Evolutionary conservation across 2,888 invertebrate species (phyloP).

Genomic region (Lordiphosa andalusiaca): DNA sequence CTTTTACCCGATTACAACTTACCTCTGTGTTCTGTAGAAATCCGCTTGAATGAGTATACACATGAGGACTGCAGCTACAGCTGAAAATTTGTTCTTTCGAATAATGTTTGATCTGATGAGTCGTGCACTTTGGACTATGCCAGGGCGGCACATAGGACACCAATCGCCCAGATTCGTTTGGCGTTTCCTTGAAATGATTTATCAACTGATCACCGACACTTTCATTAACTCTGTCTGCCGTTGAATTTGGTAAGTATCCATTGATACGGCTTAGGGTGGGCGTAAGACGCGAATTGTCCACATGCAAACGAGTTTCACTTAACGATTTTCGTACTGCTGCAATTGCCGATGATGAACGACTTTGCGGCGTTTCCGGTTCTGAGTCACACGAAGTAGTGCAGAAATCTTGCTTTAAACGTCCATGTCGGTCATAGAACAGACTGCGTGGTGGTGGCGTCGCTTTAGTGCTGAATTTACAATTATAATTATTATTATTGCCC

Average conservation of each 20-base stretch:
- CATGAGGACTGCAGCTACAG: conserved; percentile 70
- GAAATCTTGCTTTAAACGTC: conserved; percentile 60
- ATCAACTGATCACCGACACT: conserved; percentile 10
- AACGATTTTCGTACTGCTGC: conserved; percentile 24
- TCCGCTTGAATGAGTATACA: conserved; percentile 42
- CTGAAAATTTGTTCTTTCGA: conserved; percentile 67
- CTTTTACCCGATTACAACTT: conserved; percentile 32
- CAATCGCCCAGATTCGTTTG: conserved; percentile 17
- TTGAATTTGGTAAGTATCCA: conserved; percentile 7
- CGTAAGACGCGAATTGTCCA: conserved; percentile 38
- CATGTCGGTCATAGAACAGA: conserved; percentile 73
- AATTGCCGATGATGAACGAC: background rate
- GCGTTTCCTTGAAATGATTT: conserved; percentile 12
- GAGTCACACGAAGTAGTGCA: conserved; percentile 19
- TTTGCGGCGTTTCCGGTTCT: conserved; percentile 19
- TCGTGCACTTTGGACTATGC: conserved; percentile 22
- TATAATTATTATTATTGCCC: conserved; percentile 43
- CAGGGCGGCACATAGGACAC: conserved; percentile 6
- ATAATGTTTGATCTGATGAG: conserved; percentile 19
- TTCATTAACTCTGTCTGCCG: conserved; percentile 10
- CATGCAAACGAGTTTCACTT: conserved; percentile 49
- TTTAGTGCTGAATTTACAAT: conserved; percentile 39
- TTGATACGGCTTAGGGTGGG: conserved; percentile 39
- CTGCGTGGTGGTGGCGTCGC: conserved; percentile 47
- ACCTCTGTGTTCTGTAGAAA: conserved; percentile 65